phyloP scores from a whole-genome alignment of 2,113 vertebrate genomes.

The Neogobius melanostomus region DNA sequence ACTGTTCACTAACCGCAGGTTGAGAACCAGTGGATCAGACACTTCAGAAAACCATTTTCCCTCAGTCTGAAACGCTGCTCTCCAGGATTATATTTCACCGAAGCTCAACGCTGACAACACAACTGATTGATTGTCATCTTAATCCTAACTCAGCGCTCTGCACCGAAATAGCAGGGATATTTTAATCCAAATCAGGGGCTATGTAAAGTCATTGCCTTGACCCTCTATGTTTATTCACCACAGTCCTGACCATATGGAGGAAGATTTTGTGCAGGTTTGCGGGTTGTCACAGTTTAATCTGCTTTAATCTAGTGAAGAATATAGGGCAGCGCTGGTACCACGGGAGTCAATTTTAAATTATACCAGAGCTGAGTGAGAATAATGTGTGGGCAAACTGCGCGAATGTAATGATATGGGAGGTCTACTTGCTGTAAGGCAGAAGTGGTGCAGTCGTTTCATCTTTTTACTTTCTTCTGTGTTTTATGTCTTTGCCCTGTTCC shows the following conservation, averaged over 20 bases:
- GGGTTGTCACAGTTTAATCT: constrained; percentile 28
- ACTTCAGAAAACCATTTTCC: neutral
- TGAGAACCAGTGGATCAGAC: too few relatives aligned
- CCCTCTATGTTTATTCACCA: constrained; percentile 57
- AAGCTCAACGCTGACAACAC: constrained; percentile 12
- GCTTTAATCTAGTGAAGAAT: constrained; percentile 2
- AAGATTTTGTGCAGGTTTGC: constrained; percentile 76
- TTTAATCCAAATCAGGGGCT: constrained; percentile 46
- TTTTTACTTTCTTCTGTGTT: too few relatives aligned
- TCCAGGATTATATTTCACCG: constrained; percentile 33
- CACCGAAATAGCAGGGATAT: constrained; percentile 14
- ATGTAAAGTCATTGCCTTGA: constrained; percentile 57
- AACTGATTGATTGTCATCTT: constrained; percentile 40
- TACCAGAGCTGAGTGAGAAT: constrained; percentile 23
- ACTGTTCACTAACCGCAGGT: too few relatives aligned
- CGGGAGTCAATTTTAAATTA: constrained; percentile 53
- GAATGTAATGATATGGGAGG: constrained; percentile 14
- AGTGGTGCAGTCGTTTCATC: too few relatives aligned
- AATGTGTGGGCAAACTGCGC: too few relatives aligned
- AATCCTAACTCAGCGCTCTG: constrained; percentile 44
- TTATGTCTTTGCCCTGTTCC: too few relatives aligned
- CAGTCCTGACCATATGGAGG: constrained; percentile 73
- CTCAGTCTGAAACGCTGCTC: neutral
- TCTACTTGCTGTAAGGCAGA: too few relatives aligned
- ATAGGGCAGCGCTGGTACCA: constrained; percentile 50